A percentile compares a stretch with the other conserved stretches of the same genome.
phyloP scores from a whole-genome alignment of 2,888 invertebrate genomes.

The Synanthedon formicaeformis region DNA sequence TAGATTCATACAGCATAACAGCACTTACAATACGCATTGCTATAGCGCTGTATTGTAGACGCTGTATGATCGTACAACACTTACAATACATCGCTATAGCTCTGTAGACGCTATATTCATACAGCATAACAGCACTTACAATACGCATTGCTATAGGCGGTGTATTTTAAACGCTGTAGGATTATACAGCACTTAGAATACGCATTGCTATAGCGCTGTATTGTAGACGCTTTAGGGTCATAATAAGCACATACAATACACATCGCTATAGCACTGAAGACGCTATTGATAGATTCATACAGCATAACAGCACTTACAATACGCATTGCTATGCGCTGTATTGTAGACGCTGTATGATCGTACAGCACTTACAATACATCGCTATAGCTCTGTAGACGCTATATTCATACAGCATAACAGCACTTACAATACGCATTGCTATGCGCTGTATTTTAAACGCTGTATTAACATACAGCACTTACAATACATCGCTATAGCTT shows the following conservation, averaged over 20 bases:
- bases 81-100: no score
- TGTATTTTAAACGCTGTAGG: neutral
- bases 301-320: no score
- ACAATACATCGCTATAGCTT: no score
- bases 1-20: no score
- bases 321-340: no score
- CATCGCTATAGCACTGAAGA: no score
- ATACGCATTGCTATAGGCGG: neutral
- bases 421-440: neutral
- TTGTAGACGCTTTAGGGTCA: neutral
- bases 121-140: neutral
- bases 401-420: neutral
- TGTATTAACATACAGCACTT: no score
- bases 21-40: no score
- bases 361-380: no score
- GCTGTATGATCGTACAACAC: neutral
- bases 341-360: neutral
- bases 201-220: neutral
- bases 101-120: neutral
- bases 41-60: neutral
- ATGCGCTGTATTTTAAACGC: neutral
- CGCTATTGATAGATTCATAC: no score
- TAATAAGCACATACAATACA: conserved; percentile 12
- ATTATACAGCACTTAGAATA: neutral
- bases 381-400: neutral